A percentile compares a stretch with the other conserved stretches of the same genome.
These are phyloP conservation scores for Drosophila lacteicornis DNA, from an alignment of 1,140 invertebrate genomes.

Conservation along the genomic window DNA sequence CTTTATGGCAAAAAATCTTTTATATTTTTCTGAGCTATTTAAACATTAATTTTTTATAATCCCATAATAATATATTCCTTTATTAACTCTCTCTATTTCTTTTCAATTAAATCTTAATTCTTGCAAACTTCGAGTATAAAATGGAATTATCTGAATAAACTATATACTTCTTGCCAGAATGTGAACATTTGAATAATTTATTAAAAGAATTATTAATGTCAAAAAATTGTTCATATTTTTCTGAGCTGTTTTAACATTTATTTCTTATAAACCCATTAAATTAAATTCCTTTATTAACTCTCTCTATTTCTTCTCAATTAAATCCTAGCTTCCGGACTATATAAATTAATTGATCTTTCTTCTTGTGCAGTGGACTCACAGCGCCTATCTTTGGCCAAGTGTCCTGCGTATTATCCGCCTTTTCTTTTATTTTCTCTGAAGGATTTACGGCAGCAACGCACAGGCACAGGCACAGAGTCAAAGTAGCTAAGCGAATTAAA, in stretches of 20 bases:
- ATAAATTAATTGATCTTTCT: conserved; percentile 9
- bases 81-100: background rate
- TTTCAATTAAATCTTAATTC: background rate
- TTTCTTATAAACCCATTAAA: background rate
- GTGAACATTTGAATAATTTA: no score
- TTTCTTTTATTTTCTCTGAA: conserved; percentile 38
- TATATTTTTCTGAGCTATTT: no score
- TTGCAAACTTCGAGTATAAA: no score
- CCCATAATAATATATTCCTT: background rate
- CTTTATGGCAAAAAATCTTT: no score
- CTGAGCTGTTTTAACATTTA: background rate
- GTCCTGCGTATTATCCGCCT: conserved; percentile 37
- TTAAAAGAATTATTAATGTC: no score
- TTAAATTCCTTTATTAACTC: background rate
- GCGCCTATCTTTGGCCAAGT: conserved; percentile 72
- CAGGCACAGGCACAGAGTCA: conserved; percentile 32
- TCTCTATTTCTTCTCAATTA: background rate
- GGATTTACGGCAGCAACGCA: conserved; percentile 73
- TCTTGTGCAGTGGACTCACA: conserved; percentile 29
- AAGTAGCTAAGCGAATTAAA: conserved; percentile 83
- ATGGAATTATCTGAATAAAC: no score
- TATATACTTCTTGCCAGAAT: no score
- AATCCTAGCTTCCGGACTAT: background rate
- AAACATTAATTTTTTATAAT: background rate
- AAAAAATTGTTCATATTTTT: background rate